These are phyloP conservation scores for Papilio xuthus DNA, from an alignment of 1,140 invertebrate genomes.

Conservation along the genomic window DNA sequence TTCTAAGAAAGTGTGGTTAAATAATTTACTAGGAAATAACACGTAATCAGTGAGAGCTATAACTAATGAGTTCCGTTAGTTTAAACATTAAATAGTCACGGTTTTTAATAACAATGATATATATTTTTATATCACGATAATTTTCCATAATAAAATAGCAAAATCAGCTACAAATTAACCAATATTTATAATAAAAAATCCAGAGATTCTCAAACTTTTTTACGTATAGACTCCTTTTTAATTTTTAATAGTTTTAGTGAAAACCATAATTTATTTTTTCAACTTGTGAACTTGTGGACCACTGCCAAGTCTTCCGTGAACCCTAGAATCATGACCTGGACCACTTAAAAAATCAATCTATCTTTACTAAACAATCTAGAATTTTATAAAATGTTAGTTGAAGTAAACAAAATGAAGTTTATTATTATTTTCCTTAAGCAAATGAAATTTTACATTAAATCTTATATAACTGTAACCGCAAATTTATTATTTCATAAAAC, in stretches of 20 bases:
- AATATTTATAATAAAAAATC: too few species aligned
- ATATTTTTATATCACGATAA: neutral
- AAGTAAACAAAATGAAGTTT: neutral
- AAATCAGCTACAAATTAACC: too few species aligned
- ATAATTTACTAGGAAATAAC: neutral
- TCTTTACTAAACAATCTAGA: too few species aligned
- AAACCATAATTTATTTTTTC: too few species aligned
- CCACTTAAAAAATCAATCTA: too few species aligned
- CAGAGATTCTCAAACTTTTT: too few species aligned
- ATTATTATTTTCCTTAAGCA: neutral
- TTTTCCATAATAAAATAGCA: neutral
- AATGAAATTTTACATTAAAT: neutral
- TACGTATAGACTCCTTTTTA: too few species aligned
- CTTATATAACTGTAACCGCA: neutral
- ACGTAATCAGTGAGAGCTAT: neutral
- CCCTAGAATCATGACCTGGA: too few species aligned
- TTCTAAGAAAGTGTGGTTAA: slow-evolving; percentile 7
- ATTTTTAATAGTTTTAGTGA: too few species aligned
- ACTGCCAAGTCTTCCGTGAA: too few species aligned
- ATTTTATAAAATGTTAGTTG: neutral
- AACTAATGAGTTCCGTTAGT: slow-evolving; percentile 1
- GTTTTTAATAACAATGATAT: neutral
- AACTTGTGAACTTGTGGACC: too few species aligned
- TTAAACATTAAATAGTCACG: neutral
- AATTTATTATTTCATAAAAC: neutral